Evolutionary conservation across 2,888 invertebrate genomes (phyloP).

Genomic region (Torymus tubicola): DNA sequence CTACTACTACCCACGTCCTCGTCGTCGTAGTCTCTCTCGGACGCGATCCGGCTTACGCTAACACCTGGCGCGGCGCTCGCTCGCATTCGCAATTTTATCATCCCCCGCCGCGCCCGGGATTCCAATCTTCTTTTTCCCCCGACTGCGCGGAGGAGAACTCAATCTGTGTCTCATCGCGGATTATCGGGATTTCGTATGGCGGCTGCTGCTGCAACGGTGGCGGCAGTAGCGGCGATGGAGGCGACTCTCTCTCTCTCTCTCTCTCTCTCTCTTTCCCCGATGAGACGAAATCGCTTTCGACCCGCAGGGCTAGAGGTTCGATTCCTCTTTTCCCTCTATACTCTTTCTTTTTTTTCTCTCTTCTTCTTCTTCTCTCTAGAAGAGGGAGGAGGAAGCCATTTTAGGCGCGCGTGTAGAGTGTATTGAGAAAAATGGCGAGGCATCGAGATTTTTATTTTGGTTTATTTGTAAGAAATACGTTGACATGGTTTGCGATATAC

Average conservation of each 20-base stretch:
- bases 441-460: no score
- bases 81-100: slow-evolving; percentile 73
- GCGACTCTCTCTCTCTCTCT: neutral
- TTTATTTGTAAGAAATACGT: no score
- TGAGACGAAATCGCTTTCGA: slow-evolving; percentile 48
- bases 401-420: neutral
- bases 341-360: neutral
- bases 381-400: neutral
- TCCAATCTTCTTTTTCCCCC: slow-evolving; percentile 71
- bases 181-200: slow-evolving; percentile 72
- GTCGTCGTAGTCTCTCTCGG: neutral
- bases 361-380: neutral
- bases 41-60: slow-evolving; percentile 71
- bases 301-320: neutral
- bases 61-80: slow-evolving; percentile 67
- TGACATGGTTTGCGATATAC: no score
- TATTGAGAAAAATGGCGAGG: no score
- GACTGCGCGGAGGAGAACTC: slow-evolving; percentile 64
- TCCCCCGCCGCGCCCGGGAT: slow-evolving; percentile 68
- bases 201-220: neutral
- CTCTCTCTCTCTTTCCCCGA: neutral
- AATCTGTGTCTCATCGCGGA: slow-evolving; percentile 75
- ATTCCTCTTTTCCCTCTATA: no score
- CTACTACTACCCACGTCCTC: no score
- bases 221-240: neutral